Conservation (phyloP, 2,888 invertebrate species). For the Molorchus minor region DNA sequence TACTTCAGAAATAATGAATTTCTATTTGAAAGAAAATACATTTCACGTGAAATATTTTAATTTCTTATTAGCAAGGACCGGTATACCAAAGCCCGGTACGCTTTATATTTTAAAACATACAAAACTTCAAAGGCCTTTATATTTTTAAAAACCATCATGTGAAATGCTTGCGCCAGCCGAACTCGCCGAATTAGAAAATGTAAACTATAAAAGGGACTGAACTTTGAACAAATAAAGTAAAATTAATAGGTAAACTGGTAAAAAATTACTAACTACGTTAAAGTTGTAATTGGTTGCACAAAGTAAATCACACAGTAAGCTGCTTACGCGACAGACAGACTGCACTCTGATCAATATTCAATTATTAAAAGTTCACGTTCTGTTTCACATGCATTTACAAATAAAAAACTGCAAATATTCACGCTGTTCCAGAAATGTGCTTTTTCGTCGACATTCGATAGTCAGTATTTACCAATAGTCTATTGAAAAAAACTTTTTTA, state of each 20-base stretch:
- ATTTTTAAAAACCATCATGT: slow-evolving; percentile 26
- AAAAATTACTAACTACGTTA: slow-evolving; percentile 48
- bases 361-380: slow-evolving; percentile 53
- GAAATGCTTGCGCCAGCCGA: slow-evolving; percentile 34
- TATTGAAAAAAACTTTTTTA: slow-evolving; percentile 37
- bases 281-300: slow-evolving; percentile 57
- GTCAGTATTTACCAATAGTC: slow-evolving; percentile 46
- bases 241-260: slow-evolving; percentile 41
- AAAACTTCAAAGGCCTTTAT: slow-evolving; percentile 27
- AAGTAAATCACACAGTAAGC: slow-evolving; percentile 55
- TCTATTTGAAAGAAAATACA: slow-evolving; percentile 1
- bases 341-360: slow-evolving; percentile 48
- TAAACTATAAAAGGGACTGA: slow-evolving; percentile 35
- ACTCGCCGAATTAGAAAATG: slow-evolving; percentile 54
- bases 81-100: slow-evolving; percentile 23
- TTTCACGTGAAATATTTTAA: slow-evolving; percentile 18
- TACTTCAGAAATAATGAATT: too few species aligned
- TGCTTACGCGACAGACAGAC: slow-evolving; percentile 41
- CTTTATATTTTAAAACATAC: slow-evolving; percentile 20
- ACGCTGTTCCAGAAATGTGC: slow-evolving; percentile 37
- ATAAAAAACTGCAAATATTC: slow-evolving; percentile 40
- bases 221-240: slow-evolving; percentile 39
- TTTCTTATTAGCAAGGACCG: slow-evolving; percentile 22
- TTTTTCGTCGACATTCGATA: slow-evolving; percentile 36
- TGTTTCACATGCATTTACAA: slow-evolving; percentile 45